Base-by-base conservation (phyloP, 2,797 vertebrate species). In the Pipistrellus kuhlii region DNA sequence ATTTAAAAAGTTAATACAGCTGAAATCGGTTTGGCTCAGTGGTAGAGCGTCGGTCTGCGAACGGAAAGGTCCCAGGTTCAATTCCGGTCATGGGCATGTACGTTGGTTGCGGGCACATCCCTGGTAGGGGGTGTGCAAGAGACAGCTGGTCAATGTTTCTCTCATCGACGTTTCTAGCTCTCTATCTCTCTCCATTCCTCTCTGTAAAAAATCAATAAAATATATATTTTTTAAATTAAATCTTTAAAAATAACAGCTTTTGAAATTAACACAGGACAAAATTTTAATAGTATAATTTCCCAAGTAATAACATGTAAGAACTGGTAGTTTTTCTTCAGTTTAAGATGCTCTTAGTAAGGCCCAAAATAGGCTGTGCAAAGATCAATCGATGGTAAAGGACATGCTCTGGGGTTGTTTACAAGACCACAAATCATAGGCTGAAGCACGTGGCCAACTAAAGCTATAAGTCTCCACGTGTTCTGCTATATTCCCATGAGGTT, bases 381-480 rank as follows among this genome's bases (percentile, higher is more conserved):
- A 77, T 83, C 75, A 77, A 73, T 90, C 69, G 81, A 35, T 66
- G 75, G 53, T 59, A 41, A 94, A 93, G 55, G 71, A 80, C 68
- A 46, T 12, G 38, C 46, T 85, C 75, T 59, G 75, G 48, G 57
- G 76, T 53, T 83, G 62, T 69, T 96, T 55, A 57, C 68, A 30
- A 89, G 86, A 96, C 73, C 92, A 93, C 85, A 88, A 62, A 93
- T 82, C 82, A 93, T 32, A 88, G 92, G 32, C 57, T 88, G 27
- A 73, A 82, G 85, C 21, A 82, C 38, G 91, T 85, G 80, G 77
- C 38, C 82, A 82, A 38, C 44, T 62, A 62, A 91, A 87, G 91
- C 35, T 88, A 41, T 68, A 69, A 95, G 69, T 92, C 57, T 90
- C 80, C 55, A 75, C 0, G 7, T 46, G 81, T 80, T 66, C 59